Base-by-base conservation (phyloP, 2,888 invertebrate species). In the Meteorus cinctellus region DNA sequence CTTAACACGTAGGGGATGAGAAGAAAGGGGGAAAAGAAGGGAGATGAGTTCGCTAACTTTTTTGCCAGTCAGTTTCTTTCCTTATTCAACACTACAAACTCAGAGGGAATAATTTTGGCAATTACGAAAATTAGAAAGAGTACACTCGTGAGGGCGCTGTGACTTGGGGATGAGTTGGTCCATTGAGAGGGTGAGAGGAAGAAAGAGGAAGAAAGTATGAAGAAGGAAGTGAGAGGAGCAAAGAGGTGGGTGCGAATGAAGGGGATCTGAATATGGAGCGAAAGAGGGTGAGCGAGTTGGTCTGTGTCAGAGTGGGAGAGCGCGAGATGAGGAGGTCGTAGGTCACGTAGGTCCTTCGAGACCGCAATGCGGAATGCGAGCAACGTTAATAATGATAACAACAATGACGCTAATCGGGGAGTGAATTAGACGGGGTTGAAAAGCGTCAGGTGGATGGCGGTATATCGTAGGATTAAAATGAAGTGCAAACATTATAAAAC, bases 301-400 rank as follows among this genome's bases (percentile, higher is more conserved):
- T 71, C 19, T 63, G 34, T 68, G 59, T 36, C 51, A 45, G 19
- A 59, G 59, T 48, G 67, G 24, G 55, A 36, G 48, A 65, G 63
- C n/a, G 45, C n/a, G 77, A 71, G 74, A 48, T 67, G 59, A 74
- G 78, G 76, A 80, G 80, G 80, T 78, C 79, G 78, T 81, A 80
- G 82, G 84, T 84, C 83, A 84, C 79, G 75, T 79, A 70, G 81
- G 75, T 82, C 82, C 84, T 78, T 77, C 48, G 84, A 81, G 84
- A 82, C 76, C 81, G 78, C 75, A 78, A 80, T 81, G 81, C 80
- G 81, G 79, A 80, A 76, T 77, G 77, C 77, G 75, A 79, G 69
- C 59, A 70, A 74, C 74, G 67, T 68, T 69, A 76, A 70, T 74
- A 75, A 78, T 77, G 74, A 81, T 79, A 78, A 77, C 78, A 78